These are phyloP conservation scores for Lasioglossum leucozonium DNA, from an alignment of 2,888 invertebrate species.

Conservation along the genomic window DNA sequence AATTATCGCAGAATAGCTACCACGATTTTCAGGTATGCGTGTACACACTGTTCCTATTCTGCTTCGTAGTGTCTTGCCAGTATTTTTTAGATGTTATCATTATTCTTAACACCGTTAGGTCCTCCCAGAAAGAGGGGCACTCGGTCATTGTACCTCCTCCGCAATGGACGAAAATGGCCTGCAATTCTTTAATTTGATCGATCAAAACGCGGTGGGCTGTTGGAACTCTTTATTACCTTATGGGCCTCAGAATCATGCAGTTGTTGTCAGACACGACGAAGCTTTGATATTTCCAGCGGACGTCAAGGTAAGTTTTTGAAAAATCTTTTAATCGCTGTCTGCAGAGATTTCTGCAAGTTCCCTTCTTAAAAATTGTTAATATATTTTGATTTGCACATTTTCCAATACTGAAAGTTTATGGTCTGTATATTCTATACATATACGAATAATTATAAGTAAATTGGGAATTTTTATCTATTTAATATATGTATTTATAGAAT, in stretches of 20 bases:
- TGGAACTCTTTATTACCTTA: slow-evolving; percentile 91
- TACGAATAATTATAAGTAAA: no score
- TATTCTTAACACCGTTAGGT: slow-evolving; percentile 67
- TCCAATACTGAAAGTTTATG: no score
- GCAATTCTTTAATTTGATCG: slow-evolving; percentile 91
- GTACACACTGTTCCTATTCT: background rate
- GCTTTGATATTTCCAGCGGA: slow-evolving; percentile 92
- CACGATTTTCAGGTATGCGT: slow-evolving; percentile 87
- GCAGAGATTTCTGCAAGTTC: background rate
- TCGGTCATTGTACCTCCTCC: slow-evolving; percentile 90
- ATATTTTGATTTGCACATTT: no score
- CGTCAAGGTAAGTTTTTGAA: slow-evolving; percentile 87
- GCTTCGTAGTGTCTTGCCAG: background rate
- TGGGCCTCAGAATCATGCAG: slow-evolving; percentile 88
- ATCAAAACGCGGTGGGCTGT: slow-evolving; percentile 93
- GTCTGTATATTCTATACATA: no score
- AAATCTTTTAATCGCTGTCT: background rate
- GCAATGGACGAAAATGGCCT: slow-evolving; percentile 91
- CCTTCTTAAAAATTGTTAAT: background rate
- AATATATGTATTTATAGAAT: no score
- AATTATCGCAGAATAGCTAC: slow-evolving; percentile 89
- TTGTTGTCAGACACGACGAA: slow-evolving; percentile 91
- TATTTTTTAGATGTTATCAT: background rate
- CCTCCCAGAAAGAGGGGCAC: slow-evolving; percentile 88
- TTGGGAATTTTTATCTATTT: no score